Percentiles rank a stretch among this genome's conserved stretches.
These are phyloP conservation scores for Fabriciana adippe DNA, from an alignment of 2,888 invertebrate species.

Conservation along the genomic window DNA sequence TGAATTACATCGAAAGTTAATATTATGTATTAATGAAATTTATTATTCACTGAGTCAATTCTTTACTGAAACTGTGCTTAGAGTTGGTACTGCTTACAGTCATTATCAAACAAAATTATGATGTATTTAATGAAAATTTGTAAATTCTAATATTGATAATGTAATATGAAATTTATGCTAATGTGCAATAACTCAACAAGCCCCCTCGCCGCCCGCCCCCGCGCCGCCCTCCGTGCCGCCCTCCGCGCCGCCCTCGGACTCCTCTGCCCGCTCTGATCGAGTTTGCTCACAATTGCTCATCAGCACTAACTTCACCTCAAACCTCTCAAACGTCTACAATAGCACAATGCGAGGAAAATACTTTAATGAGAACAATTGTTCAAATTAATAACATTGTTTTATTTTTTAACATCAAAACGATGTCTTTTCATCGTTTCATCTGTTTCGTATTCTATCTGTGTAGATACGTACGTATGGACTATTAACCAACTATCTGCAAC, in stretches of 20 bases:
- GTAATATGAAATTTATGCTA: slow-evolving; percentile 12
- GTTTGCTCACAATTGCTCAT: slow-evolving; percentile 20
- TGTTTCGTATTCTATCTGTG: no score
- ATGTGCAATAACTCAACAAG: slow-evolving; percentile 7
- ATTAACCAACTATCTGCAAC: no score
- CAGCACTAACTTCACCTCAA: slow-evolving; percentile 2
- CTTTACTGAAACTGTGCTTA: no score
- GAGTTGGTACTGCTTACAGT: not conserved
- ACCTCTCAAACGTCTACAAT: not conserved
- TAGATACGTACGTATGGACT: no score
- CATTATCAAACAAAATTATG: not conserved
- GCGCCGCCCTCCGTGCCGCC: not conserved
- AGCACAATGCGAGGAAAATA: not conserved
- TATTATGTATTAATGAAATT: no score
- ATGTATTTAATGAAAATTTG: slow-evolving; percentile 9
- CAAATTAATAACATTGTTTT: not conserved
- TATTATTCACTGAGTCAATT: no score
- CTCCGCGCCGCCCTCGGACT: not conserved
- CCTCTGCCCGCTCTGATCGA: not conserved
- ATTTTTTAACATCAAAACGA: no score
- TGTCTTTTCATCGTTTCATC: no score
- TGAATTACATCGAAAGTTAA: no score
- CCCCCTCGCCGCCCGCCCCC: not conserved
- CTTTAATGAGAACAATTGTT: slow-evolving; percentile 1
- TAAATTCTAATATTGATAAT: slow-evolving; percentile 7